A percentile compares a stretch with the other conserved stretches of the same genome.
phyloP scores from a whole-genome alignment of 2,797 vertebrate genomes.

The Melanogrammus aeglefinus region DNA sequence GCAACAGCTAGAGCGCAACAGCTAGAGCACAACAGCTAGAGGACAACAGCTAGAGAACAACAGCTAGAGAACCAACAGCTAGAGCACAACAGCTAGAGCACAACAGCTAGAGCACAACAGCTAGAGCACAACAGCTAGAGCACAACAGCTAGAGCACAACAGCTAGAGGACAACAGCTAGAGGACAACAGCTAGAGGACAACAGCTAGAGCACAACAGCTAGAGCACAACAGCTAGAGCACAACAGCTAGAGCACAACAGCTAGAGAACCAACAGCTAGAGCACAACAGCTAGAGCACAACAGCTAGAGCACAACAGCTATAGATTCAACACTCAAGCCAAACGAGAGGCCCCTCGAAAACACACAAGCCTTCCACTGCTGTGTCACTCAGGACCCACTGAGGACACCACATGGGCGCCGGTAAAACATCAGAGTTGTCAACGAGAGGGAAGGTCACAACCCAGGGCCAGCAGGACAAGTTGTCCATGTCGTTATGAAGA shows the following conservation, averaged over 20 bases:
- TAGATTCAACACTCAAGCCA: not conserved
- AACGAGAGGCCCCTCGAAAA: constrained; percentile 10
- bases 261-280: not conserved
- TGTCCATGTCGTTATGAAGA: constrained; percentile 37
- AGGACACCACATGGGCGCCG: not conserved
- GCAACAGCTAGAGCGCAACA: too few species aligned
- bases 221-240: too few species aligned
- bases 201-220: not conserved
- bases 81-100: too few species aligned
- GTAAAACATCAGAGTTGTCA: constrained; percentile 17
- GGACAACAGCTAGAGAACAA: too few species aligned
- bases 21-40: not conserved
- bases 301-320: too few species aligned
- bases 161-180: not conserved
- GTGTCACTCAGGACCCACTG: not conserved
- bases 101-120: not conserved
- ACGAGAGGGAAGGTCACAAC: constrained; percentile 25
- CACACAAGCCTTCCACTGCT: constrained; percentile 10
- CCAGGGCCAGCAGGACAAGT: constrained; percentile 23
- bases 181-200: too few species aligned
- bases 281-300: too few species aligned
- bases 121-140: not conserved
- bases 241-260: too few species aligned
- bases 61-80: not conserved
- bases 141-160: too few species aligned